Base-by-base conservation (phyloP, 2,113 vertebrate genomes). In the Anas platyrhynchos region DNA sequence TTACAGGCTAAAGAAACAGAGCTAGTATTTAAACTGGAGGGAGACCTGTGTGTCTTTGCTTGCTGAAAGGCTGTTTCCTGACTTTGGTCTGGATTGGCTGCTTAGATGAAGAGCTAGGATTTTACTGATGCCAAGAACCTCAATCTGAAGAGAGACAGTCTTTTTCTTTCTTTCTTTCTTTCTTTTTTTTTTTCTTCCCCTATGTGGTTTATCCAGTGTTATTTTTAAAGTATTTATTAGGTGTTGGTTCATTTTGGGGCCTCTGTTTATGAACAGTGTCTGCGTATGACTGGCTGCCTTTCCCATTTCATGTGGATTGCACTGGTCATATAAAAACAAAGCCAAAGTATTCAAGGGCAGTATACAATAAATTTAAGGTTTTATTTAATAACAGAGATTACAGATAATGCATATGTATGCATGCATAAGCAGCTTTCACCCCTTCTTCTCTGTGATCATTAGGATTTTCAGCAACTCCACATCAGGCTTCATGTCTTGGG, bases 161-260 rank as follows among this genome's bases (percentile, higher is more conserved):
- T 3, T 38, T 41, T 41, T 13, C 38, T 41, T 13, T 13, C 38
- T 41, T 13, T 13, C 38, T 41, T 13, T n/a, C 12, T 50, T 3
- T 32, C 34, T 86, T 68, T 76, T 34, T 38, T 52, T 25, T 20
- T 23, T 23, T 50, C 22, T 50, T 50, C 4, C 4, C 13, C 54
- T 41, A 6, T 75, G 29, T 81, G 59, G 17, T 56, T 88, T 78
- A 77, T 36, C 7, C 56, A 68, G 21, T 50, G n/a, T 74, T 69
- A 56, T 54, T 90, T 93, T 58, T 9, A 68, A 88, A 80, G 56
- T 89, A 85, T 87, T 86, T 93, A 71, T 94, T 52, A 58, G 36
- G 27, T 83, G 48, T 86, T n/a, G 7, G 29, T n/a, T 90, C 54
- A 34, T 91, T 76, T 63, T 23, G 58, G 31, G 62, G 26, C 14